A percentile compares a stretch with the other conserved stretches of the same genome.
These are phyloP conservation scores for Myotis davidii DNA, from an alignment of 2,113 vertebrate species.

Conservation along the genomic window DNA sequence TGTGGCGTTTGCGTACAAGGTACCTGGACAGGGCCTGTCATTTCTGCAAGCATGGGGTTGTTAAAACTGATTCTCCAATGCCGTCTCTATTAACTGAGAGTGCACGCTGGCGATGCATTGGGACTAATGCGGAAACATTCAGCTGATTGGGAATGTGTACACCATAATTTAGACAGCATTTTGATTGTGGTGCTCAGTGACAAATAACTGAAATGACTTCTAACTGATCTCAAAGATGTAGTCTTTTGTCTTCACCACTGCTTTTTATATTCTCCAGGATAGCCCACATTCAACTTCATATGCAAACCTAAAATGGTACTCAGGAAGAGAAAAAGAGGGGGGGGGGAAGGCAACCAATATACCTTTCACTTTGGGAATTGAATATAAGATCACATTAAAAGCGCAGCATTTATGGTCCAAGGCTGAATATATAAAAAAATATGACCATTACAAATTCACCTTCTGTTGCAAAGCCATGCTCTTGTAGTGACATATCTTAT, in stretches of 20 bases:
- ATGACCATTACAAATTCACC: slow-evolving; percentile 79
- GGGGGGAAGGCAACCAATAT: slow-evolving; percentile 68
- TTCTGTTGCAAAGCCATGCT: slow-evolving; percentile 79
- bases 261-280: slow-evolving; percentile 83
- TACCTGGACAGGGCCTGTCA: neutral
- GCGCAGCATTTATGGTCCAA: slow-evolving; percentile 76
- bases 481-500: slow-evolving; percentile 80
- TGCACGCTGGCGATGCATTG: slow-evolving; percentile 35
- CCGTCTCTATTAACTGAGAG: slow-evolving; percentile 55
- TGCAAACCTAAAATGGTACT: slow-evolving; percentile 76
- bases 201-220: slow-evolving; percentile 85
- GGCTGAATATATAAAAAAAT: slow-evolving; percentile 82
- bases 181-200: slow-evolving; percentile 75
- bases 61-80: slow-evolving; percentile 56
- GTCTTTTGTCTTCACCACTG: slow-evolving; percentile 76
- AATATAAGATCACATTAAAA: slow-evolving; percentile 83
- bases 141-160: slow-evolving; percentile 49
- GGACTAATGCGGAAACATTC: slow-evolving; percentile 73
- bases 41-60: neutral
- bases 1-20: neutral
- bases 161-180: slow-evolving; percentile 76
- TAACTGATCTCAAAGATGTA: slow-evolving; percentile 80
- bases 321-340: slow-evolving; percentile 59
- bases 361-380: slow-evolving; percentile 78
- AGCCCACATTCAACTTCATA: slow-evolving; percentile 77